Evolutionary conservation across 2,888 invertebrate species (phyloP), one percentile per base, ranked within the genome.

Genomic region (Pollenia labialis): DNA sequence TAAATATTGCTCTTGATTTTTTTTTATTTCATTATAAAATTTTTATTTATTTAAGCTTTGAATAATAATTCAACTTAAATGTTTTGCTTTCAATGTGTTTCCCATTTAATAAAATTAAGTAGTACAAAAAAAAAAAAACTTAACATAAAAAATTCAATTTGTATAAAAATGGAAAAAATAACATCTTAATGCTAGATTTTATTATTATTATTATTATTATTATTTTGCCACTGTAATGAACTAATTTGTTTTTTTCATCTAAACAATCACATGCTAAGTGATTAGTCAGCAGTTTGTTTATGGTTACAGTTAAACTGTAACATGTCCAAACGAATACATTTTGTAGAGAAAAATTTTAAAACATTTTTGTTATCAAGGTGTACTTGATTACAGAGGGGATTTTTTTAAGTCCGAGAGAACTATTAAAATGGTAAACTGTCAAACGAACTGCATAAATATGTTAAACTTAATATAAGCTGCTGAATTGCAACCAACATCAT

Each of bases 231-330:
- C 75, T 66, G 72, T 80, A 64, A 56, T 87, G 87, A 79, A 85
- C 87, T 82, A 85, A 85, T 87, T 87, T 85, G 69, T 52, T 84
- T 74, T 74, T 72, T 74, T 85, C 52, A 46, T 62, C 56, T 66
- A 64, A 81, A 81, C 58, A 18, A 42, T 85, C 68, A 68, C 74
- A 86, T 80, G 79, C 62, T 74, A 87, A 84, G 77, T 77, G 87
- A 84, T 87, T 84, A 87, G 87, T 87, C 87, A 84, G 84, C 81
- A 81, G 9, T 58, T 80, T 79, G 50, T 52, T 56, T 10, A 69
- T 68, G 56, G 42, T 64, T 76, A 56, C 6, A 56, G 46, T 14
- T 4, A 79, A 60, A 60, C 23, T 71, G 50, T 60, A 71, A 52
- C 23, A 40, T 0, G 8, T 40, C 16, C 40, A 14, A 62, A 62